Evolutionary conservation across 2,888 invertebrate genomes (phyloP), one percentile per base, ranked within the genome.

Genomic region (Heliconius erato): DNA sequence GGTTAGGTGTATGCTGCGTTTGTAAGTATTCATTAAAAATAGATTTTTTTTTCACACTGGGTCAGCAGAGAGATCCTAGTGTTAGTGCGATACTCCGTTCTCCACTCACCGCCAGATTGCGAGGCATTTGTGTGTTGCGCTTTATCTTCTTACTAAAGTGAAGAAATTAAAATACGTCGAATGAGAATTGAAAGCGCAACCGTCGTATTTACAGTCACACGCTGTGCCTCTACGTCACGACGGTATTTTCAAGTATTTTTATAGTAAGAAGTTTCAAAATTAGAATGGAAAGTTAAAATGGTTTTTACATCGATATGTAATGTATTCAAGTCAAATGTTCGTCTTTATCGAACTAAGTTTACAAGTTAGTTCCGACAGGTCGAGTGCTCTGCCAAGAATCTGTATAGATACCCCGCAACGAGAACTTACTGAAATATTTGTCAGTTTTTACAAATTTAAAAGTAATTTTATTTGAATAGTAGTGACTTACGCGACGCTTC

Each of bases 1-100:
- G 98, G 14, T 98, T 98, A 85, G 98, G 98, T 1, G 98, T 98
- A 14, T 98, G 98, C 90, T 98, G 98, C 92, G 97, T 98, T 80
- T 98, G 98, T 98, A 92, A 97, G 98, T 97, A 35, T 59, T 76
- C 0, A 1, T 16, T 26, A 35, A 23, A 63, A n/a, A 26, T 14
- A 14, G 16, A 5, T 28, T 14, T 23, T 11, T 74, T 54, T 32
- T 32, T 49, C 2, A 12, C 7, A 2, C 11, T 1, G 14, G 14
- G 32, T 54, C 23, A 54, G 9, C 23, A 54, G 54, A 54, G 54
- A 54, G 23, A 54, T 54, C 9, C 19, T 54, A 3, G 9, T 54
- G 54, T 54, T 54, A 54, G 40, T 40, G 11, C 2, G 54, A 54
- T 23, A 9, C 19, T 54, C 19, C 3, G 6, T 23, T 54, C 9